These are phyloP conservation scores for Poliocrania exsul DNA, from an alignment of 2,797 vertebrate species.

Conservation along the genomic window DNA sequence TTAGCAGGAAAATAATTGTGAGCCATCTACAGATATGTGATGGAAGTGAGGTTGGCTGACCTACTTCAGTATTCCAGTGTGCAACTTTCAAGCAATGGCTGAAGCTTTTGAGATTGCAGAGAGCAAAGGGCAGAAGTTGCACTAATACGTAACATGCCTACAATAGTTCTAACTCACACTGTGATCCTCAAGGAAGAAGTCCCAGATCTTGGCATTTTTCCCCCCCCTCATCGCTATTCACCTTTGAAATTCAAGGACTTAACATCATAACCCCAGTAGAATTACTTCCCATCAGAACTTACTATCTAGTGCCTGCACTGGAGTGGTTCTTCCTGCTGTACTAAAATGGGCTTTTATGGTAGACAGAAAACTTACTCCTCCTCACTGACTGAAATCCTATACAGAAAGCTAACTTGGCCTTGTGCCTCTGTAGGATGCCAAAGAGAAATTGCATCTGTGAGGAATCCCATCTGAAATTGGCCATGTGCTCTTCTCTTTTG, in stretches of 20 bases:
- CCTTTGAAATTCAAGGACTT: not conserved
- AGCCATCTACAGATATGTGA: not conserved
- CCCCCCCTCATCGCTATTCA: not conserved
- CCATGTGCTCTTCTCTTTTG: not conserved
- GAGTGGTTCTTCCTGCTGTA: not conserved
- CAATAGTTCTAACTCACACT: not conserved
- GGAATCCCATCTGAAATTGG: not conserved
- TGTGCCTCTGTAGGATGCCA: not conserved
- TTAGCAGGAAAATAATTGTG: not conserved
- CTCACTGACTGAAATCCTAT: not conserved
- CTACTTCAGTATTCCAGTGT: not conserved
- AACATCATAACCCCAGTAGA: not conserved
- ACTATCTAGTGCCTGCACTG: not conserved
- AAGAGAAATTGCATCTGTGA: not conserved
- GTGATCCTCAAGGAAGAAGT: not conserved
- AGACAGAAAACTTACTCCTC: not conserved
- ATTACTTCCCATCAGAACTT: not conserved
- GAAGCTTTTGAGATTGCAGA: not conserved
- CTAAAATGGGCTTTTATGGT: not conserved
- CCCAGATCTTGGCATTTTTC: not conserved
- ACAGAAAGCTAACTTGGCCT: not conserved
- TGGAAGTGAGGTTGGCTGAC: not conserved
- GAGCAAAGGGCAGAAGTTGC: not conserved
- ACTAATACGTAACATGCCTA: rapidly evolving
- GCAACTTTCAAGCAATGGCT: not conserved